phyloP scores from a whole-genome alignment of 2,113 vertebrate species.

The Rhea pennata region DNA sequence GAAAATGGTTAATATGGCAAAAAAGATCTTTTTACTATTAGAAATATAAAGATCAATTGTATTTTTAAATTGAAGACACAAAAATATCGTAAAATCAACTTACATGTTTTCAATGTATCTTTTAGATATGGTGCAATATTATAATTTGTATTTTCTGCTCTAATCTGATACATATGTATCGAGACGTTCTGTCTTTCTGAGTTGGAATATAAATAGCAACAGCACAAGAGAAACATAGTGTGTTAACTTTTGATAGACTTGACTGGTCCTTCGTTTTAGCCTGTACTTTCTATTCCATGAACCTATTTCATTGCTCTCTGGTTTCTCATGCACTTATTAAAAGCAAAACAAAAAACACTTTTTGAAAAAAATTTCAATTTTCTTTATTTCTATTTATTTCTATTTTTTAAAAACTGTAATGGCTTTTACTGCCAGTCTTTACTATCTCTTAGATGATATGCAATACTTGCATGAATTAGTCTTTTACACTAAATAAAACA shows the following conservation, averaged over 20 bases:
- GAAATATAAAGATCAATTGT: not conserved
- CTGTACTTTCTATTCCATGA: not conserved
- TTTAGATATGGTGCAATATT: not conserved
- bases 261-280: conserved; percentile 53
- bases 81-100: not conserved
- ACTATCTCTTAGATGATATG: not conserved
- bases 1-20: not conserved
- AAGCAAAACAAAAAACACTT: not conserved
- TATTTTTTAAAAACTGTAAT: not conserved
- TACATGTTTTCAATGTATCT: not conserved
- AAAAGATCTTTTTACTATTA: not conserved
- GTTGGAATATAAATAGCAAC: not conserved
- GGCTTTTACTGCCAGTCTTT: conserved; percentile 13
- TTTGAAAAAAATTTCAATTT: not conserved
- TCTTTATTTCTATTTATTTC: too few species aligned
- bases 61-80: not conserved
- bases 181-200: not conserved
- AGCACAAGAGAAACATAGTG: not conserved
- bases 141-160: not conserved
- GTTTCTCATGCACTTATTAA: not conserved
- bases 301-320: conserved; percentile 38
- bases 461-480: not conserved
- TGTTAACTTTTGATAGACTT: conserved; percentile 45
- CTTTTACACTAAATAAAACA: conserved; percentile 15
- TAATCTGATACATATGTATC: not conserved